Evolutionary conservation across 2,888 invertebrate genomes (phyloP).

Genomic region (Ctena decussata): DNA sequence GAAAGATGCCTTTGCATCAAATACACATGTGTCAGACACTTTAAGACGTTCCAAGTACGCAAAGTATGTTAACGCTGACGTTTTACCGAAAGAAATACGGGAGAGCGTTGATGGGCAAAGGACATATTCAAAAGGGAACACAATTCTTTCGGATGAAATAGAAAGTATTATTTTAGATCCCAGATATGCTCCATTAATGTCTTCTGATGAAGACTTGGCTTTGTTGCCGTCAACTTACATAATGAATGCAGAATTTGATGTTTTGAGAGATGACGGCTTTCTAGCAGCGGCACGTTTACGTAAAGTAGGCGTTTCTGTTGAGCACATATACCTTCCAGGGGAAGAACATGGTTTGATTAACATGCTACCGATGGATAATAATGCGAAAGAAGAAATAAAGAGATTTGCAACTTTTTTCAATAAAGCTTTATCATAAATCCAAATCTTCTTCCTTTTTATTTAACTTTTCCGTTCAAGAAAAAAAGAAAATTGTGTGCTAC

Average conservation of each 20-base stretch:
- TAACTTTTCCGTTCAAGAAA: too few relatives aligned
- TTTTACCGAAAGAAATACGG: conserved; percentile 60
- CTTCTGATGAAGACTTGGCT: conserved; percentile 57
- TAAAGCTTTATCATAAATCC: background rate
- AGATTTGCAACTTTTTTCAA: conserved; percentile 51
- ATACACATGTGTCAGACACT: conserved; percentile 44
- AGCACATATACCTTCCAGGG: conserved; percentile 49
- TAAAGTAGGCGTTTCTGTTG: conserved; percentile 44
- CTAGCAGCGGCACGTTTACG: conserved; percentile 61
- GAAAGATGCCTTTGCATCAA: conserved; percentile 15
- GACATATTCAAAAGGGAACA: background rate
- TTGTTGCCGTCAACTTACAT: conserved; percentile 62
- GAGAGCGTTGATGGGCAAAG: background rate
- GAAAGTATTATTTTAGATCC: conserved; percentile 53
- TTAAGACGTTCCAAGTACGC: conserved; percentile 35
- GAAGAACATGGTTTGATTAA: conserved; percentile 68
- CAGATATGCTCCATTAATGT: conserved; percentile 63
- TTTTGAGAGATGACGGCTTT: conserved; percentile 68
- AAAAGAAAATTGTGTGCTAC: too few relatives aligned
- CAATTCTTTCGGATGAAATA: conserved; percentile 19
- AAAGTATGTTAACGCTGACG: conserved; percentile 26
- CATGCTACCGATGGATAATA: conserved; percentile 32
- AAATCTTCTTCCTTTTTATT: too few relatives aligned
- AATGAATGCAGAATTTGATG: conserved; percentile 66
- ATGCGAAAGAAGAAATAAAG: conserved; percentile 26